Base-by-base conservation (phyloP, 2,797 vertebrate species). In the Mormyrops boulengeri region DNA sequence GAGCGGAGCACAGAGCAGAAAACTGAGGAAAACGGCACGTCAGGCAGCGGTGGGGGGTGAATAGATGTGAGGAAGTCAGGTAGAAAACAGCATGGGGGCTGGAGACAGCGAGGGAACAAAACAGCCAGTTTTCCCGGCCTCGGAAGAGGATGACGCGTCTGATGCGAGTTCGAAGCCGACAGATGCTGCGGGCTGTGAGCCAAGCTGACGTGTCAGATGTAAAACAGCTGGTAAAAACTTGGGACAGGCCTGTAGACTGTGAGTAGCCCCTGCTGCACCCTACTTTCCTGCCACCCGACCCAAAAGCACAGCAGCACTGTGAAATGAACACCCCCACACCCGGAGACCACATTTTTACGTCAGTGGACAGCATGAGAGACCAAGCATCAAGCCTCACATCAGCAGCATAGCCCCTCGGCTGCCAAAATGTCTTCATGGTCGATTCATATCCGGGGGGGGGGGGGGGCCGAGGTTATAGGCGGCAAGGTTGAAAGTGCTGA, bases 91-190 rank as follows among this genome's bases (percentile, higher is more conserved):
- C 34, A 22, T 14, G 11, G 66, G 26, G 88, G 17, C 8, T 22
- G 47, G 73, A 88, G 41, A 50, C 4, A 47, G 89, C 66, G 88
- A 53, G 88, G 84, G 88, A 69, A 82, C 38, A 87, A 41, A 60
- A 60, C 30, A 38, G 85, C 12, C 53, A 14, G 47, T 50, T 85
- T 52, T 85, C 44, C 49, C 4, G 14, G 22, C 49, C 57, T 34
- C 6, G 34, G 52, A 34, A 57, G 49, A n/a, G 41, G 77, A 6
- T 82, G 34, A 34, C 38, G 11, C 47, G 14, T 22, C 6, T 22
- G 44, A 84, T 49, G 80, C n/a, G 22, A 7, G n/a, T 49, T 84
- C 6, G 2, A 34, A 86, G 84, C 26, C 0, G 11, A 55, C 12
- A 34, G 52, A 53, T 34, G 5, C 52, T 19, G 26, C 14, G 2